Percentiles rank a stretch among this genome's conserved stretches.
Conservation (phyloP, 2,888 invertebrate genomes). For the Idaea aversata region DNA sequence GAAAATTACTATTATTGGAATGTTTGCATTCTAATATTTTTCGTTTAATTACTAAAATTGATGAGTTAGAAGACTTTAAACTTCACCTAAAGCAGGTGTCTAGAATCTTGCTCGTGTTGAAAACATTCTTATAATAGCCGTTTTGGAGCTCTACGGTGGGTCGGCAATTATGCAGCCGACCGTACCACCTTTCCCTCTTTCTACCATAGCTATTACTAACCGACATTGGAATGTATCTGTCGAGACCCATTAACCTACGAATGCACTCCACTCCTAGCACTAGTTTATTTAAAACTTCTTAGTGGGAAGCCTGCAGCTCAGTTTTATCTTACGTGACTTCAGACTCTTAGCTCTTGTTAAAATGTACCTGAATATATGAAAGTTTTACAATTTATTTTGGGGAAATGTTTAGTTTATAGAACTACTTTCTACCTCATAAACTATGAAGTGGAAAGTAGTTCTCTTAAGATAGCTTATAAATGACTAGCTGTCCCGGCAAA, state of each 20-base stretch:
- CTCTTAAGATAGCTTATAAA: too few species aligned
- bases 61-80: too few species aligned
- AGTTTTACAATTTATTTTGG: conserved; percentile 1
- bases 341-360: background rate
- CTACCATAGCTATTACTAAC: conserved; percentile 37
- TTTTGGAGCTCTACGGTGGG: too few species aligned
- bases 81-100: too few species aligned
- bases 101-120: too few species aligned
- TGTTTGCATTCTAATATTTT: too few species aligned
- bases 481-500: too few species aligned
- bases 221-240: conserved; percentile 51
- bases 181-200: conserved; percentile 32
- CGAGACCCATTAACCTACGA: conserved; percentile 51
- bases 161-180: too few species aligned
- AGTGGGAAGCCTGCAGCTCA: conserved; percentile 14
- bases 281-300: conserved; percentile 42
- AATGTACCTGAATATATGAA: background rate
- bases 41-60: too few species aligned
- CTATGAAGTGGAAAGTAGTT: background rate
- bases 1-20: too few species aligned
- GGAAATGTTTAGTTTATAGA: background rate
- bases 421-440: background rate
- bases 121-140: too few species aligned
- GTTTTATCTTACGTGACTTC: conserved; percentile 14
- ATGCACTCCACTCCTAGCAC: conserved; percentile 37